These are phyloP conservation scores for Xiphias gladius DNA, from an alignment of 2,113 vertebrate species.

Conservation along the genomic window DNA sequence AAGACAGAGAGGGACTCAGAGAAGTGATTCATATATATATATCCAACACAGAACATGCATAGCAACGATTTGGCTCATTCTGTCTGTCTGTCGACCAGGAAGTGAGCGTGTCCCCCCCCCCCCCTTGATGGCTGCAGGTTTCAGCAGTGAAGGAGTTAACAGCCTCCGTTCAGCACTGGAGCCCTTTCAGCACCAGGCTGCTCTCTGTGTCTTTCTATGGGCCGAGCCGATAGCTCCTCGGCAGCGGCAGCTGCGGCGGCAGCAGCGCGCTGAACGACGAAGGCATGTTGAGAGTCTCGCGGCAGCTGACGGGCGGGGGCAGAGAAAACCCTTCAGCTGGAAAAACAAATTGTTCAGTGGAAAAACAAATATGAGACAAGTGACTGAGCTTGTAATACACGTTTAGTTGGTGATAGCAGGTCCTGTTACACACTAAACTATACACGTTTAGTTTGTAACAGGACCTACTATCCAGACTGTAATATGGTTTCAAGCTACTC, in stretches of 20 bases:
- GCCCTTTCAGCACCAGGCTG: conserved; percentile 75
- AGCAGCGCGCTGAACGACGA: background rate
- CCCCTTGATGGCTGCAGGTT: background rate
- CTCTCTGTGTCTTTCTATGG: conserved; percentile 56
- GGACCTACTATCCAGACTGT: background rate
- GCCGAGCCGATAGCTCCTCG: conserved; percentile 64
- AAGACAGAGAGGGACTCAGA: conserved; percentile 19
- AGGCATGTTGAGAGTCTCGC: background rate
- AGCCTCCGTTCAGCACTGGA: conserved; percentile 37
- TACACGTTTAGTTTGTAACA: no score
- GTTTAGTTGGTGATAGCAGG: no score
- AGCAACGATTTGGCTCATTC: background rate
- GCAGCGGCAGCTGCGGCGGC: conserved; percentile 20
- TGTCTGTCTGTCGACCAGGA: conserved; percentile 21
- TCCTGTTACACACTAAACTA: no score
- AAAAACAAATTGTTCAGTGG: no score
- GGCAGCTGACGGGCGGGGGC: conserved; percentile 24
- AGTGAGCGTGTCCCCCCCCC: conserved; percentile 1
- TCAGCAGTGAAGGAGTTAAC: conserved; percentile 72
- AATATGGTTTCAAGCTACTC: background rate
- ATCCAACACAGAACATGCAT: background rate
- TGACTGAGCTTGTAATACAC: conserved; percentile 18
- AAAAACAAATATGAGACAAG: background rate
- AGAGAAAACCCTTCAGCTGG: background rate
- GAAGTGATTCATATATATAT: background rate